Evolutionary conservation across 2,113 vertebrate species (phyloP), one percentile per base, ranked within the genome.

Genomic region (Pelecanus crispus): DNA sequence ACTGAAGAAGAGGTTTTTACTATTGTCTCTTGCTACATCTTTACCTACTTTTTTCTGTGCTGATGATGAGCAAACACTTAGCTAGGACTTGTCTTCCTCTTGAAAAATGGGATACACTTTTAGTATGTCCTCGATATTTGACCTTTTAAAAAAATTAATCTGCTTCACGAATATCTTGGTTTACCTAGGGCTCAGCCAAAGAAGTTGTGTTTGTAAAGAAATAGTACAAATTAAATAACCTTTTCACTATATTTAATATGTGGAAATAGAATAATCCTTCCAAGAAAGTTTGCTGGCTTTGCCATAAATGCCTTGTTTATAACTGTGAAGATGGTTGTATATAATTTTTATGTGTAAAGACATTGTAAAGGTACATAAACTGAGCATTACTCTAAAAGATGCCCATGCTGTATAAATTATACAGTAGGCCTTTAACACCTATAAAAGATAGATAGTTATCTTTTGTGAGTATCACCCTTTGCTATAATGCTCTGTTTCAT

Each of bases 331-430:
- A 81, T 78, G 73, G 14, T 32, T 81, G 79, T 82, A 88, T 94
- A 72, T 86, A 86, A 73, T 77, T 95, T 89, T 82, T 85, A 88
- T 71, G 62, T 91, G 28, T 81, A 49, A 90, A 82, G 66, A 75
- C 53, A 63, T 84, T 92, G 66, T 91, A 79, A 84, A 65, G 85
- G 92, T 78, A 79, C 47, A 91, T 86, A 96, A 97, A 94, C 72
- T 71, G 84, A 31, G 17, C 45, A 50, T 95, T 93, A 63, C 58
- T 74, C 36, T 85, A 59, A 95, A 75, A 82, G 78, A 58, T 81
- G 44, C 55, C 58, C 3, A 0, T 52, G 80, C 70, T 87, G 31
- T 55, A 53, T 94, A 13, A 59, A 62, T 95, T 86, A 81, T 81
- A 31, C 14, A 65, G 21, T 58, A 53, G 42, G 36, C 19, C 86